Evolutionary conservation across 2,888 invertebrate genomes (phyloP), one percentile per base, ranked within the genome.

Genomic region (Stenchaetothrips biformis): DNA sequence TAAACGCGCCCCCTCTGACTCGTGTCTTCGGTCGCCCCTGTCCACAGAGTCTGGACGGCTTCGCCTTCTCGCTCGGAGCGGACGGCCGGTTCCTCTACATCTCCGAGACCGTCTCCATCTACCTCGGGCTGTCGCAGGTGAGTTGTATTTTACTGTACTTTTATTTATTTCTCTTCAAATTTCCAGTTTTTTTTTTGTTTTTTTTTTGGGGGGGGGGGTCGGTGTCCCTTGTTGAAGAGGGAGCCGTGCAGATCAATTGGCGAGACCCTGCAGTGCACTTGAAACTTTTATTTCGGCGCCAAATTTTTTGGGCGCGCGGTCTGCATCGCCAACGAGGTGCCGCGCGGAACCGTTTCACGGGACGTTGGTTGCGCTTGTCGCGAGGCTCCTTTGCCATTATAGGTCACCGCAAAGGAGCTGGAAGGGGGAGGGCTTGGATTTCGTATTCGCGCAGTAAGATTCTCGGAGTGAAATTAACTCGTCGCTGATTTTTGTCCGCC

Each of bases 71-170:
- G 62, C 92, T 99, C 84, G 96, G 97, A 80, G 94, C 96, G 83
- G 98, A 98, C 88, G 98, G 98, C 83, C 92, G 98, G 87, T 98
- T 99, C 90, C 92, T 99, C 87, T 99, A 99, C 91, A 98, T 99
- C 90, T 99, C 98, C 85, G 99, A 99, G 91, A 99, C 99, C 85
- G 99, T 99, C 86, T 99, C 99, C 87, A 98, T 99, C 88, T 99
- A 99, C 91, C 92, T 99, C 88, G 99, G 99, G 85, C 93, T 99
- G 88, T 99, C 98, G 88, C 99, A 99, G 94, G 97, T 97, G 89
- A 91, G 92, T 89, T 84, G 82, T 82, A 77, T 37, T 37, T 37
- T 37, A 37, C 37, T 37, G 80, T 82, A 82, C 81, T 82, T 83
- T 81, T 79, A 6, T 80, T 77, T 47, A 25, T 82, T 79, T 81